Base-by-base conservation (phyloP, 2,797 vertebrate species). In the Alcedo quadribrachys region DNA sequence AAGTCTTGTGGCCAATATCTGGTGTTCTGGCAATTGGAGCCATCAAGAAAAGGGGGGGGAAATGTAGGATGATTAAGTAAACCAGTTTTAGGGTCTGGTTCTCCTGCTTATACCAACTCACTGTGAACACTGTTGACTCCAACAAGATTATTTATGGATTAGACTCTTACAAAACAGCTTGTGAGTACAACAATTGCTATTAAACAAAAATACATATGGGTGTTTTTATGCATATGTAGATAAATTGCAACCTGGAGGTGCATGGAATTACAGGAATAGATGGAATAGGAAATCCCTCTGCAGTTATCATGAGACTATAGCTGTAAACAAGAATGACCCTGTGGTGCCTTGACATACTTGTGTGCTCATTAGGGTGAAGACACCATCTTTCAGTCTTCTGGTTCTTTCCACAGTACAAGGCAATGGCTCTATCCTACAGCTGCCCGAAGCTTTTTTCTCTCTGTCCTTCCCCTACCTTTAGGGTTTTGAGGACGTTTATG, bases 1-100 rank as follows among this genome's bases (percentile, higher is more conserved):
- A 94, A 94, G 65, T 65, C 53, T 84, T 73, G 88, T 94, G 85
- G 92, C 93, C 19, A 6, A 2, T 82, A 66, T 70, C 53, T 82
- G 73, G 77, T 9, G 4, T 75, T 88, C 84, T 94, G 85, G 87
- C 80, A 87, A 51, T 33, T 60, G 30, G 5, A 82, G 24, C 22
- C 82, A 90, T 51, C 51, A 54, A 62, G 40, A 40, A 55, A 46
- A 15, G 12, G 20, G 11, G 15, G 15, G 5, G 25, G 4, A 89
- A 89, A 71, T 53, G 30, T 3, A 74, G 37, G 54, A 81, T 53
- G 45, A 76, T 1, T 0, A 75, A 77, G 73, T 20, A 82, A 53
- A 53, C 48, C 60, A 81, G 46, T 89, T 84, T 79, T 76, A 76
- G 60, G 13, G 24, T 70, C 55, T 70, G 21, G 12, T 82, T 92